Conservation (phyloP, 2,113 vertebrate species). For the Oxygymnocypris stewartii region DNA sequence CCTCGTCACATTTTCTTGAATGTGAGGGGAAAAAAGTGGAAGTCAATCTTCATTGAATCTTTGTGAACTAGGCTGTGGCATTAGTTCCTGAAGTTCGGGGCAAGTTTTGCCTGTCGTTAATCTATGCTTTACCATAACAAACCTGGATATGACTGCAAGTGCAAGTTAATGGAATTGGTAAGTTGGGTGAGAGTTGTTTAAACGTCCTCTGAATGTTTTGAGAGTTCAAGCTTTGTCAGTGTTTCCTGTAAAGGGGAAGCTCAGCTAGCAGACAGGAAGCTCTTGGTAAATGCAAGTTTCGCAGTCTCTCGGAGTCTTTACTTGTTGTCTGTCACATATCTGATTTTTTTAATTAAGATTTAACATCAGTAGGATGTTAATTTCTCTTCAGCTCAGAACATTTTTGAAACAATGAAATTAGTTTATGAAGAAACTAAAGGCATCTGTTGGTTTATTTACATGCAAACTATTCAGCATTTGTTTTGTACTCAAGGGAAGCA, state of each 20-base stretch:
- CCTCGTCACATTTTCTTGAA: conserved; percentile 14
- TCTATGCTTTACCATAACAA: not conserved
- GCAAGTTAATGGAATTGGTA: conserved; percentile 15
- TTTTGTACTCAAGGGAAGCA: conserved; percentile 2
- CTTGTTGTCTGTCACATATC: conserved; percentile 58
- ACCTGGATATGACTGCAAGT: conserved; percentile 15
- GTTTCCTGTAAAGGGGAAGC: conserved; percentile 73
- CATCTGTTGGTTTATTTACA: not conserved
- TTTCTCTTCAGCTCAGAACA: too few relatives aligned
- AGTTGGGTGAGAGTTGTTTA: conserved; percentile 57
- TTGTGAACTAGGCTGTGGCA: conserved; percentile 8
- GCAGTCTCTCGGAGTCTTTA: conserved; percentile 49
- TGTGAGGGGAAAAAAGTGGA: conserved; percentile 41
- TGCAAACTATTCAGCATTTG: not conserved
- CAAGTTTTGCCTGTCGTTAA: not conserved
- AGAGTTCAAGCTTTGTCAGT: conserved; percentile 62
- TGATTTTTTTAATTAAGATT: conserved; percentile 34
- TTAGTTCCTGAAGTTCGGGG: not conserved
- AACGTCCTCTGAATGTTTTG: conserved; percentile 41
- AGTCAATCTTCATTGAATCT: conserved; percentile 2
- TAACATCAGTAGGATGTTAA: not conserved
- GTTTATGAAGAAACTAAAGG: not conserved
- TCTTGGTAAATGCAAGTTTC: conserved; percentile 65
- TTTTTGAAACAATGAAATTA: conserved; percentile 2
- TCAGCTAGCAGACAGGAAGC: conserved; percentile 70